Evolutionary conservation across 2,888 invertebrate genomes (phyloP).

Genomic region (Ashinkailepas kermadecensis): DNA sequence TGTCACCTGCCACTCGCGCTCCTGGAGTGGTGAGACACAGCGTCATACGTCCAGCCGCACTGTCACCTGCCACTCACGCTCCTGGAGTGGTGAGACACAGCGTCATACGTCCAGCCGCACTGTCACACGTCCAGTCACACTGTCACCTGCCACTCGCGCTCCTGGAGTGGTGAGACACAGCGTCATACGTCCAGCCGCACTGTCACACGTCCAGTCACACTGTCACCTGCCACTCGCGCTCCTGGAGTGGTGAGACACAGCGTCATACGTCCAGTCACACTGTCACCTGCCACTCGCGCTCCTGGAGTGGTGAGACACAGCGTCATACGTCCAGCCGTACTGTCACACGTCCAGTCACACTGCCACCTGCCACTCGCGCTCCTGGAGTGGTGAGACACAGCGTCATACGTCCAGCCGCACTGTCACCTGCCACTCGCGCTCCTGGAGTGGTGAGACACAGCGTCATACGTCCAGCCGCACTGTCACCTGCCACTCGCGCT

Average conservation of each 20-base stretch:
- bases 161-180: no score
- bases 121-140: background rate
- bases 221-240: constrained; percentile 32
- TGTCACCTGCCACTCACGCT: no score
- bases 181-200: no score
- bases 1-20: background rate
- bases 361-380: no score
- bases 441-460: constrained; percentile 22
- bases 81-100: no score
- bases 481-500: constrained; percentile 32
- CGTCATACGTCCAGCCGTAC: background rate
- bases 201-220: constrained; percentile 6
- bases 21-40: background rate
- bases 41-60: background rate
- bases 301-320: background rate
- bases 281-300: background rate
- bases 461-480: constrained; percentile 32
- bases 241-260: constrained; percentile 22
- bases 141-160: no score
- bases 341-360: background rate
- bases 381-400: no score
- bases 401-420: constrained; percentile 32
- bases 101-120: background rate
- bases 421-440: constrained; percentile 32
- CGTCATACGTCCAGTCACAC: background rate